Evolutionary conservation across 2,797 vertebrate genomes (phyloP).

Genomic region (Amblyraja radiata): DNA sequence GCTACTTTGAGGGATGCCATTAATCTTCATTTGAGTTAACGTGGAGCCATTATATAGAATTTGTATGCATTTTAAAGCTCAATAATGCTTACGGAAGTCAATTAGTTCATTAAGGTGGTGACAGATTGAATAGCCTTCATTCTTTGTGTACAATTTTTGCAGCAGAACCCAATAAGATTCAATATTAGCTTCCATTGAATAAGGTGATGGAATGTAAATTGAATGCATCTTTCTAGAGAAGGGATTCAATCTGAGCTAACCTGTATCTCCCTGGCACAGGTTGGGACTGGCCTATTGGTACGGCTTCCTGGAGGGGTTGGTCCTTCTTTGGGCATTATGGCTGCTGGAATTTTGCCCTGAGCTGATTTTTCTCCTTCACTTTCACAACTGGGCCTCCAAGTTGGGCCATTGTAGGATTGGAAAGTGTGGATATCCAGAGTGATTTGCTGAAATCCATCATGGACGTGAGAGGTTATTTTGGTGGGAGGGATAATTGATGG

Average conservation of each 20-base stretch:
- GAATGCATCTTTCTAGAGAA: no score
- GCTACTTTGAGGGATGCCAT: not conserved
- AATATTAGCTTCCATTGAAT: not conserved
- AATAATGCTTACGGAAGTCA: not conserved
- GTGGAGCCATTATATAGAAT: no score
- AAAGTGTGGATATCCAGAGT: not conserved
- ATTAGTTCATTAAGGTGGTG: not conserved
- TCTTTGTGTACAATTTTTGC: not conserved
- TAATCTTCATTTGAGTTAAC: not conserved
- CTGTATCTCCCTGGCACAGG: not conserved
- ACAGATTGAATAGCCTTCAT: not conserved
- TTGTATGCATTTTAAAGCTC: not conserved
- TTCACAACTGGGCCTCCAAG: not conserved
- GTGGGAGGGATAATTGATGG: no score
- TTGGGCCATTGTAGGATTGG: no score
- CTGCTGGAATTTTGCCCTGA: not conserved
- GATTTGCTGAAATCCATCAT: not conserved
- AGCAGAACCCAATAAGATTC: not conserved
- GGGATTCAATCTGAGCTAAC: not conserved
- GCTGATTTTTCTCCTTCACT: not conserved
- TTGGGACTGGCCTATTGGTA: not conserved
- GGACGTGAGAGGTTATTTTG: no score
- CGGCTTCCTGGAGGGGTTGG: not conserved
- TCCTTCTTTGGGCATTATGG: not conserved
- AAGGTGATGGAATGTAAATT: no score